Percentiles rank a stretch among this genome's conserved stretches.
These are phyloP conservation scores for Ochotona princeps DNA, from an alignment of 2,113 vertebrate species.

Conservation along the genomic window DNA sequence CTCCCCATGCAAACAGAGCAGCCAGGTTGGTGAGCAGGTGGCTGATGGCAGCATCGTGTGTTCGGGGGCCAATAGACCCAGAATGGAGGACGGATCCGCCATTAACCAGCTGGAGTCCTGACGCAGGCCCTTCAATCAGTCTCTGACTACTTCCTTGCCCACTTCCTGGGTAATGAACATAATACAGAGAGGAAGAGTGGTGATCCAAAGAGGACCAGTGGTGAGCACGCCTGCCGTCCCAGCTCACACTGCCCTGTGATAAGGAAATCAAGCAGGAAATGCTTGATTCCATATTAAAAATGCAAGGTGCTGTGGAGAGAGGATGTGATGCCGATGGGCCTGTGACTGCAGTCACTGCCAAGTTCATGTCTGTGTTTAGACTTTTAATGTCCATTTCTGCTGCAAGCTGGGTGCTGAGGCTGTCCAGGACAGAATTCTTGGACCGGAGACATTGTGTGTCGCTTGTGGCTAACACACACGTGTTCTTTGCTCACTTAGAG, in stretches of 20 bases:
- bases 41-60: background rate
- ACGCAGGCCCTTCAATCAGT: background rate
- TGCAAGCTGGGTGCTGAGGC: background rate
- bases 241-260: background rate
- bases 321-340: background rate
- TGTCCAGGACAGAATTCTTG: background rate
- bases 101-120: background rate
- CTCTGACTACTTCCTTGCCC: background rate
- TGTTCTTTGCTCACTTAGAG: constrained; percentile 47
- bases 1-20: background rate
- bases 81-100: background rate
- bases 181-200: background rate
- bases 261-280: background rate
- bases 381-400: background rate
- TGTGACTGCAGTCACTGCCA: background rate
- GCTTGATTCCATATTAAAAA: constrained; percentile 9
- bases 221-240: background rate
- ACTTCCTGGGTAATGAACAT: background rate
- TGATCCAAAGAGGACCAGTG: background rate
- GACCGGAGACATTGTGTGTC: background rate
- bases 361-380: background rate
- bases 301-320: background rate
- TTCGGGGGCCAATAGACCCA: background rate
- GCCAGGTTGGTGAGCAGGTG: no score
- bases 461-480: background rate